These are phyloP conservation scores for Lepidostoma basale DNA, from an alignment of 1,140 invertebrate species.

Conservation along the genomic window DNA sequence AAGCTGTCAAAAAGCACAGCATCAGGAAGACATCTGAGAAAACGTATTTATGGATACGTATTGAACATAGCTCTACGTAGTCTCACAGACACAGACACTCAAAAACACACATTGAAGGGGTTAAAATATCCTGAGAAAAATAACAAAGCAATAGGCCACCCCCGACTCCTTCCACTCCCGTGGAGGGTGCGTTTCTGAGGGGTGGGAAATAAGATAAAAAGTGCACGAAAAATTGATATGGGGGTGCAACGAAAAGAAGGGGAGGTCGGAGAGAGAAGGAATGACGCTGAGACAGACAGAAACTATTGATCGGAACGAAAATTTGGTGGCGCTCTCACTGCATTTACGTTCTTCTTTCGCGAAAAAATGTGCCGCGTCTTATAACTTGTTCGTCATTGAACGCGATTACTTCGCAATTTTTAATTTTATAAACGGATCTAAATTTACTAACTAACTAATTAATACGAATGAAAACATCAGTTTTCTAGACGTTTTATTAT, in stretches of 20 bases:
- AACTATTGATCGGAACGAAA: slow-evolving; percentile 47
- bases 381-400: too few species aligned
- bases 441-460: too few species aligned
- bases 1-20: too few species aligned
- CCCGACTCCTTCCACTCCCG: neutral
- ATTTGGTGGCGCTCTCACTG: slow-evolving; percentile 42
- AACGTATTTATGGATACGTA: neutral
- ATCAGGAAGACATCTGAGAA: too few species aligned
- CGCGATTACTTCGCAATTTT: too few species aligned
- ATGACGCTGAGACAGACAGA: slow-evolving; percentile 37
- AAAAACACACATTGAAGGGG: slow-evolving; percentile 18
- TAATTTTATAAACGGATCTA: too few species aligned
- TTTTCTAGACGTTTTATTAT: too few species aligned
- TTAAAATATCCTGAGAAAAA: slow-evolving; percentile 27
- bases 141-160: slow-evolving; percentile 27
- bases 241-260: slow-evolving; percentile 29
- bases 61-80: neutral
- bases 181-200: slow-evolving; percentile 18
- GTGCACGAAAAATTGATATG: slow-evolving; percentile 46
- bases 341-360: slow-evolving; percentile 42
- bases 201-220: slow-evolving; percentile 45
- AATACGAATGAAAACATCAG: too few species aligned
- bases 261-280: slow-evolving; percentile 29
- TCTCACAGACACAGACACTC: neutral
- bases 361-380: neutral